These are phyloP conservation scores for Odocoileus virginianus DNA, from an alignment of 2,113 vertebrate species.

Conservation along the genomic window DNA sequence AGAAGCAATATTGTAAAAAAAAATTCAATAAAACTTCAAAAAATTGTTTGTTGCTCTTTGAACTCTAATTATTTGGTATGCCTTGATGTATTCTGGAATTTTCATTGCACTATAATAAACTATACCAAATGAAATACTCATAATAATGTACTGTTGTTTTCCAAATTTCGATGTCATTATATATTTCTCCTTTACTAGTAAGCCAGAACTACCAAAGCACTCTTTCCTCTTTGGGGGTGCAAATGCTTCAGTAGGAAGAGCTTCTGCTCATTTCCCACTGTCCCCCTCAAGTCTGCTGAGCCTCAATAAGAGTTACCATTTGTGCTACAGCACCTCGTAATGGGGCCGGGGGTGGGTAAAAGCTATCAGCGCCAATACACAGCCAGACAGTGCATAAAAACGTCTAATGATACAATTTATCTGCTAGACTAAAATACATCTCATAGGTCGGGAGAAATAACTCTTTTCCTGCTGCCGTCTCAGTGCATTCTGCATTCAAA, in stretches of 20 bases:
- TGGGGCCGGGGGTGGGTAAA: not conserved
- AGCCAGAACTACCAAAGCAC: not conserved
- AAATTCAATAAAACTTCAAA: not conserved
- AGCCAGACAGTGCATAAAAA: constrained; percentile 56
- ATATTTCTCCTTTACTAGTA: not conserved
- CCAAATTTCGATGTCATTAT: not conserved
- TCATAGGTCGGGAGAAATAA: constrained; percentile 41
- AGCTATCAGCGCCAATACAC: not conserved
- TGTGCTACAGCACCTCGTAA: not conserved
- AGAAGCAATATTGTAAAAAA: not conserved
- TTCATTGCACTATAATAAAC: not conserved
- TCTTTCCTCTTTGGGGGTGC: not conserved
- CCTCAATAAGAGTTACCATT: not conserved
- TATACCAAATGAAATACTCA: not conserved
- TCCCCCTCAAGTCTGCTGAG: not conserved
- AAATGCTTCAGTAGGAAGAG: not conserved
- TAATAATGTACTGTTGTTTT: not conserved
- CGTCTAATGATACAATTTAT: constrained; percentile 54
- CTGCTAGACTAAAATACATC: constrained; percentile 41
- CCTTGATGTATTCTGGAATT: not conserved
- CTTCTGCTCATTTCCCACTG: not conserved
- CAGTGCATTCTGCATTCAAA: constrained; percentile 25
- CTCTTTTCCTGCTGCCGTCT: not conserved
- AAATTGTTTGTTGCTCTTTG: not conserved
- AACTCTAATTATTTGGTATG: not conserved